phyloP scores from a whole-genome alignment of 2,113 vertebrate genomes.

The Nipponia nippon region DNA sequence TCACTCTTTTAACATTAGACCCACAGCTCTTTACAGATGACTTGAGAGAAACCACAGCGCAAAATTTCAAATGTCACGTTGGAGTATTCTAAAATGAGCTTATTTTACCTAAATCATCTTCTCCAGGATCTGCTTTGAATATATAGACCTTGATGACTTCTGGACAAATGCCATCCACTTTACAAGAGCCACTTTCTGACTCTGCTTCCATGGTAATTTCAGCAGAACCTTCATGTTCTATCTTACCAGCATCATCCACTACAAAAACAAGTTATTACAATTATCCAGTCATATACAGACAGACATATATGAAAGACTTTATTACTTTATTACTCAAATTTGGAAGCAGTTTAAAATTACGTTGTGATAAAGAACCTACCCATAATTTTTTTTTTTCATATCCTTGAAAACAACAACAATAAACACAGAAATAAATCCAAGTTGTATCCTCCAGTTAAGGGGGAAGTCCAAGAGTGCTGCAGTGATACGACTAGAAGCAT shows the following conservation, averaged over 20 bases:
- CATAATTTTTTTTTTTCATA: not conserved
- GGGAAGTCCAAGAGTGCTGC: not conserved
- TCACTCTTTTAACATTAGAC: not conserved
- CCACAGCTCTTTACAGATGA: not conserved
- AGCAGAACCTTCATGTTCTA: conserved; percentile 90
- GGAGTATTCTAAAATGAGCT: not conserved
- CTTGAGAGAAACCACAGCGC: not conserved
- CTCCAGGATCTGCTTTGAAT: conserved; percentile 97
- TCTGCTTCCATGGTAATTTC: conserved; percentile 90
- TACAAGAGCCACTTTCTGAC: conserved; percentile 87
- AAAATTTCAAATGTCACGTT: conserved; percentile 11
- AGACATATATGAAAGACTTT: not conserved
- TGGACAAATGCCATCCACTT: conserved; percentile 89
- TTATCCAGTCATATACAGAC: conserved; percentile 33
- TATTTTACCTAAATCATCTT: conserved; percentile 93
- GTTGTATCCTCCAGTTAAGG: not conserved
- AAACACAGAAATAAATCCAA: not conserved
- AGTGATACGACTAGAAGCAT: not conserved
- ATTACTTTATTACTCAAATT: not conserved
- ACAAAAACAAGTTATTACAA: conserved; percentile 59
- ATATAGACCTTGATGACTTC: conserved; percentile 99
- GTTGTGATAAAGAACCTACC: not conserved
- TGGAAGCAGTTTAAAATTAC: not conserved
- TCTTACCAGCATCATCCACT: conserved; percentile 98
- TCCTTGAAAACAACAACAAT: not conserved